Percentiles rank a stretch among this genome's conserved stretches.
These are phyloP conservation scores for Cladorhizidae sp. DNA, from an alignment of 37 sponge, comb jelly and placozoan genomes.

Conservation along the genomic window DNA sequence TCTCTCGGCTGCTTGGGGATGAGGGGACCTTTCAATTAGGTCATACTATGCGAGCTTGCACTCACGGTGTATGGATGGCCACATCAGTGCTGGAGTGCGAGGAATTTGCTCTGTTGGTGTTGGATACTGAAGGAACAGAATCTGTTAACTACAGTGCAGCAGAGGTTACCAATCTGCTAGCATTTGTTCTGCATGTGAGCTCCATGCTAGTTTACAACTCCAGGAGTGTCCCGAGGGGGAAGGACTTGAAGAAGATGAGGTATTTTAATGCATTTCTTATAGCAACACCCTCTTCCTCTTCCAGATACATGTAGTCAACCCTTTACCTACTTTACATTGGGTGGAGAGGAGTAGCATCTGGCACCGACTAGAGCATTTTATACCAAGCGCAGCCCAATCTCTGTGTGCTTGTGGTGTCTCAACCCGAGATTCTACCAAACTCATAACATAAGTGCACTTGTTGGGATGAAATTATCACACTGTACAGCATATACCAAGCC, in stretches of 20 bases:
- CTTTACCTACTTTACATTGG: no score
- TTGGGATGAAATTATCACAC: no score
- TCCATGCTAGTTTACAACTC: constrained; percentile 47
- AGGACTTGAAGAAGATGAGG: constrained; percentile 36
- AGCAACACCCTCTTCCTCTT: no score
- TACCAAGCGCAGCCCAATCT: no score
- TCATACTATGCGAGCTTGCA: constrained; percentile 31
- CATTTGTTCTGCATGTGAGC: constrained; percentile 21
- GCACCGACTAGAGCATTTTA: no score
- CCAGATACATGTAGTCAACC: no score
- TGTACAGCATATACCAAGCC: no score
- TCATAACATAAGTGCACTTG: no score
- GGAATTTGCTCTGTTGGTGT: constrained; percentile 15
- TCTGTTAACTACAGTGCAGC: neutral
- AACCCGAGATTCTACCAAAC: no score
- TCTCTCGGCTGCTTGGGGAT: constrained; percentile 25
- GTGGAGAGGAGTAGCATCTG: no score
- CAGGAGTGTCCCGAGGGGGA: neutral
- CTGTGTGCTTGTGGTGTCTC: no score
- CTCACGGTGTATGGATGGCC: constrained; percentile 38
- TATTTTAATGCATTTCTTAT: neutral
- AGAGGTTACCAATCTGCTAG: neutral
- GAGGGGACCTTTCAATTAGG: constrained; percentile 23
- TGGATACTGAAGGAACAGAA: constrained; percentile 49
- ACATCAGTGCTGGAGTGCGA: constrained; percentile 42